Evolutionary conservation across 2,888 invertebrate genomes (phyloP), one percentile per base, ranked within the genome.

Genomic region (Phoenoteleia sp.): DNA sequence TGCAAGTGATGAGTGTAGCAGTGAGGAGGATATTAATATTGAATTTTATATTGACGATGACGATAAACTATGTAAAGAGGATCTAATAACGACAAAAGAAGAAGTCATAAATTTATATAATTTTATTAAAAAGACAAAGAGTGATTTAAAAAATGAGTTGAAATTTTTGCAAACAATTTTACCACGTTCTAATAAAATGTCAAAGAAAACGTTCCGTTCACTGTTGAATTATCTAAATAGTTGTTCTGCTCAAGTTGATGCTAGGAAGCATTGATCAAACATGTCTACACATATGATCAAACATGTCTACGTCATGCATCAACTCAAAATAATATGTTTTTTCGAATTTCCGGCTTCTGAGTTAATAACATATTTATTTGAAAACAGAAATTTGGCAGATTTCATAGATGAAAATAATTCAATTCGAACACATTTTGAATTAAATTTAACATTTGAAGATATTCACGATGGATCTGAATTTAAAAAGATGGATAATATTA

Each of bases 121-220:
- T n/a, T n/a, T n/a, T n/a, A n/a, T n/a, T 21, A 71, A 58, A 58
- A 42, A 21, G 5, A 58, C 71, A n/a, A 71, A 71, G 42, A 2
- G 27, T 17, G 69, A 69, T 69, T 9, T 69, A 7, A 54, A 19
- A 6, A 42, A 69, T 23, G 23, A n/a, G n/a, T 21, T 69, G 19
- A 3, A 54, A 9, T 69, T 36, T 21, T 19, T 69, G 33, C 54
- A 71, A 58, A 17, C 15, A 45, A 29, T 58, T 45, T 58, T 58
- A 17, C 71, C 71, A 45, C n/a, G 13, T 45, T 17, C 58, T 33
- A 71, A 71, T 45, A 56, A 71, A 15, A 69, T 69, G 56, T 56
- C 69, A 0, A 2, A n/a, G n/a, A n/a, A 39, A 29, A 42, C 69
- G 3, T 7, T 29, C 29, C 13, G 45, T 45, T 21, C 15, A 45